Conservation (phyloP, 2,888 invertebrate genomes). For the Conus canariensis region DNA sequence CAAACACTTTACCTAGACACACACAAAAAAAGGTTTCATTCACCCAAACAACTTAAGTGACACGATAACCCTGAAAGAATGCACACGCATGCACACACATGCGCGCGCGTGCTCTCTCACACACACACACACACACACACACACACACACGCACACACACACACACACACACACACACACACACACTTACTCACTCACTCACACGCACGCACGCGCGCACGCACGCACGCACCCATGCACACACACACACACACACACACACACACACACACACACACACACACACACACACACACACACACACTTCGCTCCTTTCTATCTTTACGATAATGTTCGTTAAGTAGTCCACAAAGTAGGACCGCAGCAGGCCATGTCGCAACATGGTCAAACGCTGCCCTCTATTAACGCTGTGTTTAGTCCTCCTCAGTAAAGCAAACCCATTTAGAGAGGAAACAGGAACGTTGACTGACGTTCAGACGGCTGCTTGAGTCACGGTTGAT, state of each 20-base stretch:
- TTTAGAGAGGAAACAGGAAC: too few relatives aligned
- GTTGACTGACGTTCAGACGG: too few relatives aligned
- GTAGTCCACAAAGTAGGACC: too few relatives aligned
- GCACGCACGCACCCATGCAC: background rate
- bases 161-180: slow-evolving; percentile 6
- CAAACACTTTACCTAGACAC: background rate
- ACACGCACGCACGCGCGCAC: slow-evolving; percentile 6
- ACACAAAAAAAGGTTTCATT: background rate
- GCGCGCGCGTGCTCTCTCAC: background rate
- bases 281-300: slow-evolving; percentile 13
- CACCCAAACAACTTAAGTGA: background rate
- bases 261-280: slow-evolving; percentile 23
- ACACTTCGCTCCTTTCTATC: background rate
- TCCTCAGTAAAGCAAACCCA: too few relatives aligned
- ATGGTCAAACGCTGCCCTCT: too few relatives aligned
- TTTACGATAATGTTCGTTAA: too few relatives aligned
- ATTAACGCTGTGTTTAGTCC: too few relatives aligned
- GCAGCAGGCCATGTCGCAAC: too few relatives aligned
- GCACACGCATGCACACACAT: background rate
- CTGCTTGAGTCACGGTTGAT: too few relatives aligned
- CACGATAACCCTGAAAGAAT: background rate
- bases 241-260: slow-evolving; percentile 7
- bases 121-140: background rate
- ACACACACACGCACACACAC: background rate
- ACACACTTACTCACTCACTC: background rate